Percentiles rank a stretch among this genome's conserved stretches.
These are phyloP conservation scores for Dinoponera quadriceps DNA, from an alignment of 1,140 invertebrate species.

Conservation along the genomic window DNA sequence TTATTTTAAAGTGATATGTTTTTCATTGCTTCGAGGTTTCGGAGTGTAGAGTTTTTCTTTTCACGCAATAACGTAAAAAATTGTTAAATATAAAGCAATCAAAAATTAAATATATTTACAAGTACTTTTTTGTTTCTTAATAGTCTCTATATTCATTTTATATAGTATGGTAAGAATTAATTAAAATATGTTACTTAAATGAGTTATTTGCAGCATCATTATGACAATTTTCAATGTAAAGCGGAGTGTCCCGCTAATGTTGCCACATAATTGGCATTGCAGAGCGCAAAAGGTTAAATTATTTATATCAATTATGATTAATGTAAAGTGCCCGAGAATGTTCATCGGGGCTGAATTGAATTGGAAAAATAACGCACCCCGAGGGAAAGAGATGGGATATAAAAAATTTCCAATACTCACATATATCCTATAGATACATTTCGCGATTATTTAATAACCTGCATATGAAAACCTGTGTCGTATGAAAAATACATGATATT, in stretches of 20 bases:
- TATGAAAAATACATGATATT: constrained; percentile 33
- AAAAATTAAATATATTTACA: too few relatives aligned
- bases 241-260: not conserved
- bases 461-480: too few relatives aligned
- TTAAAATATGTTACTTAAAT: constrained; percentile 22
- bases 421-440: constrained; percentile 10
- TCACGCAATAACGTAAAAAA: too few relatives aligned
- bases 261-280: constrained; percentile 3
- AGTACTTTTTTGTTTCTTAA: too few relatives aligned
- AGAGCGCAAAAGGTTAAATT: constrained; percentile 38
- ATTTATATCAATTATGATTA: constrained; percentile 27
- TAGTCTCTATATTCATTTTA: too few relatives aligned
- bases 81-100: too few relatives aligned
- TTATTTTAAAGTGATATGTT: too few relatives aligned
- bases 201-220: not conserved
- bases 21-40: too few relatives aligned
- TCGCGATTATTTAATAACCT: constrained; percentile 39
- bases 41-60: too few relatives aligned
- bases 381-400: not conserved
- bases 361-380: constrained; percentile 32
- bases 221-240: too few relatives aligned
- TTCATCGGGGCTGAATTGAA: not conserved
- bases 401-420: constrained; percentile 42
- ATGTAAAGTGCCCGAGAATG: not conserved
- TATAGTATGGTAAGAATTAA: not conserved